Evolutionary conservation across 2,113 vertebrate genomes (phyloP).

Genomic region (Sphaerodactylus townsendi): DNA sequence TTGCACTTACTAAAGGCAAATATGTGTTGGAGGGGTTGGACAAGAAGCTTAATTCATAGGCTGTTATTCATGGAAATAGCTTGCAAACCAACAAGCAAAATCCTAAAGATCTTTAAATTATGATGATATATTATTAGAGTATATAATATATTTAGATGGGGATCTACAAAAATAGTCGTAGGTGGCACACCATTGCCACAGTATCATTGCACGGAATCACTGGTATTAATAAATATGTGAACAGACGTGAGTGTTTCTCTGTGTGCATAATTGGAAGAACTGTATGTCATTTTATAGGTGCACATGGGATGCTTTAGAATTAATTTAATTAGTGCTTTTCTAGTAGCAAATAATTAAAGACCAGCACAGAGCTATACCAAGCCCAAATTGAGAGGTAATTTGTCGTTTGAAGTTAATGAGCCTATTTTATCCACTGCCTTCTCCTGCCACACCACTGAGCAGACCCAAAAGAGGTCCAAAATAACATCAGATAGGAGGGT

Average conservation of each 20-base stretch:
- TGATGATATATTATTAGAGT: not conserved
- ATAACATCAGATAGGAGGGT: constrained; percentile 16
- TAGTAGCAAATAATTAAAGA: constrained; percentile 54
- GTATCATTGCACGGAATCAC: not conserved
- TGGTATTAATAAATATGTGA: not conserved
- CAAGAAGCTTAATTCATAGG: constrained; percentile 18
- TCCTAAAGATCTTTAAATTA: constrained; percentile 34
- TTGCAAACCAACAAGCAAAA: constrained; percentile 54
- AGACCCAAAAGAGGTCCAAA: constrained; percentile 32
- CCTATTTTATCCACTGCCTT: constrained; percentile 40
- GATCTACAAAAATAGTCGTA: not conserved
- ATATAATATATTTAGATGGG: not conserved
- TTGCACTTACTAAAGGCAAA: no score
- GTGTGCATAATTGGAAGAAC: not conserved
- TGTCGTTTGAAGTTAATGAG: constrained; percentile 56
- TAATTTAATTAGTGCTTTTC: constrained; percentile 46
- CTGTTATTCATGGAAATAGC: constrained; percentile 8
- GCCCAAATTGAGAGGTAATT: constrained; percentile 26
- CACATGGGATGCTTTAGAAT: not conserved
- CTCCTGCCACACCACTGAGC: constrained; percentile 3
- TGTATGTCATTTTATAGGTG: constrained; percentile 3
- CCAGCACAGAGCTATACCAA: not conserved
- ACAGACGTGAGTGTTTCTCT: not conserved
- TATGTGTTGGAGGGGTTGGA: not conserved
- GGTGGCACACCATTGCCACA: not conserved